Base-by-base conservation (phyloP, 1,140 invertebrate species). In the Propsilocerus akamusi region DNA sequence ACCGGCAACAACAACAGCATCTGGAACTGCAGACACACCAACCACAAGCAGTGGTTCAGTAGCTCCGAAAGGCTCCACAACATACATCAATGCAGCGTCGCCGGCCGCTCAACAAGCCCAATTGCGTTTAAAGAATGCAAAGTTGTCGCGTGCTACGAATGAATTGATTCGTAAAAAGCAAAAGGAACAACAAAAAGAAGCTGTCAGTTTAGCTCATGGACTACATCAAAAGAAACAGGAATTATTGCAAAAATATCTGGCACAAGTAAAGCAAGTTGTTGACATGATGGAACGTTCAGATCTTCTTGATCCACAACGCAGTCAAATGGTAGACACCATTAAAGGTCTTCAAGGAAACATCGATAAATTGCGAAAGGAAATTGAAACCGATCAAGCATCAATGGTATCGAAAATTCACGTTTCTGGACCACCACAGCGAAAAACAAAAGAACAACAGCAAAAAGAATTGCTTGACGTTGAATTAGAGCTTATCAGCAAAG, bases 391-490 rank as follows among this genome's bases (percentile, higher is more conserved):
- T 51, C 61, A 63, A 49, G 63, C 60, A 51, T 61, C 63, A 47
- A 17, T 65, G 26, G 58, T 63, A 48, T 60, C 62, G 5, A 60
- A 65, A 51, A 65, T 65, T 5, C 60, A 60, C 49, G 57, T 55
- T 58, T 30, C 28, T 28, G 25, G 34, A 20, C 24, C 51, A n/a
- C 55, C 61, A 12, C 41, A 59, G 0, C 62, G 64, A 34, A 65
- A 65, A 53, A 59, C 63, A 47, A 65, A 65, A 53, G 63, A 65
- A 50, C 63, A 65, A 49, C 61, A 64, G 24, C 64, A 65, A 24
- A 65, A 65, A 53, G 63, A 65, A 51, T 53, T 65, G 47, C 59
- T 65, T 20, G 63, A 65, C 17, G 60, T 65, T 54, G 63, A 65
- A 54, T 50, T 65, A 37, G 63, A 65, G 52, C 53, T 65, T 1